These are phyloP conservation scores for Drosophila micromelanica DNA, from an alignment of 1,140 invertebrate genomes.

Conservation along the genomic window DNA sequence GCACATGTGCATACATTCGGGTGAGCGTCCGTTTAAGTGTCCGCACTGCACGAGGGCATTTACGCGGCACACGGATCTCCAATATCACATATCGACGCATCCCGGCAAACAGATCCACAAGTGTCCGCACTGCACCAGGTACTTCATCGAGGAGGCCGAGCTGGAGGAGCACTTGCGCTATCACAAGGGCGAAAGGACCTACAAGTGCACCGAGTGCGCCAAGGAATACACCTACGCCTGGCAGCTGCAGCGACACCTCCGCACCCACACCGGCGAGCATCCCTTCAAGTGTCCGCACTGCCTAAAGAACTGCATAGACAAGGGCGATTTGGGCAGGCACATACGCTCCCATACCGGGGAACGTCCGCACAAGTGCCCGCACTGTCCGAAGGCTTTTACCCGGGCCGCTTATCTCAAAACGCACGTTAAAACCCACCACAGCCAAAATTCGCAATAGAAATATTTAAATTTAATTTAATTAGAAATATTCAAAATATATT, in stretches of 20 bases:
- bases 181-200: slow-evolving; percentile 20
- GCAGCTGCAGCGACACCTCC: slow-evolving; percentile 24
- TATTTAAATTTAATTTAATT: too few relatives aligned
- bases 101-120: slow-evolving; percentile 29
- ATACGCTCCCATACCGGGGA: slow-evolving; percentile 29
- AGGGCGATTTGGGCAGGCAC: slow-evolving; percentile 22
- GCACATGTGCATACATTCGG: slow-evolving; percentile 31
- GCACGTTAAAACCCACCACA: slow-evolving; percentile 20
- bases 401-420: slow-evolving; percentile 25
- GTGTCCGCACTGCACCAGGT: slow-evolving; percentile 25
- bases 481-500: background rate
- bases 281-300: slow-evolving; percentile 37
- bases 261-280: slow-evolving; percentile 15
- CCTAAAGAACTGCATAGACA: slow-evolving; percentile 20
- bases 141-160: slow-evolving; percentile 18
- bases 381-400: slow-evolving; percentile 26
- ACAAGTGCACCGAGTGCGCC: slow-evolving; percentile 16
- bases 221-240: slow-evolving; percentile 18
- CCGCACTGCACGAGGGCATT: slow-evolving; percentile 21
- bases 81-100: slow-evolving; percentile 34
- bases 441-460: background rate
- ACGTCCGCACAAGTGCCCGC: slow-evolving; percentile 28
- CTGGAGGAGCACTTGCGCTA: slow-evolving; percentile 29
- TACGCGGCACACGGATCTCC: slow-evolving; percentile 27
- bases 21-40: slow-evolving; percentile 32